These are phyloP conservation scores for Chlorospingus flavigularis DNA, from an alignment of 2,797 vertebrate species.

Conservation along the genomic window DNA sequence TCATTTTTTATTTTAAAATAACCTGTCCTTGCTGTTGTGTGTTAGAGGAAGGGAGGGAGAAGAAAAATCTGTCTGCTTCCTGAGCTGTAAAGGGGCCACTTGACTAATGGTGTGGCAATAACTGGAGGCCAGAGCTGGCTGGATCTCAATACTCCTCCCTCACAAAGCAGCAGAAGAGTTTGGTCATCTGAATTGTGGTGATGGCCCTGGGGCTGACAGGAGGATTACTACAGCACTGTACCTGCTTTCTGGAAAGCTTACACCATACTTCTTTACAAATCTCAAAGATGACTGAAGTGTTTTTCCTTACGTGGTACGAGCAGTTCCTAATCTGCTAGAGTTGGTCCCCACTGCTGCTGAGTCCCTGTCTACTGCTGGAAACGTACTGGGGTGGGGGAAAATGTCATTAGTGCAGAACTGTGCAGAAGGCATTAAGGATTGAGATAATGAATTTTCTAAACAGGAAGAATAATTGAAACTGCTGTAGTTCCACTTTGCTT, in stretches of 20 bases:
- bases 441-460: neutral
- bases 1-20: neutral
- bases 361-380: neutral
- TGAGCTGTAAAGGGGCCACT: neutral
- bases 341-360: neutral
- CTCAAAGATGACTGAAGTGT: neutral
- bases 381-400: neutral
- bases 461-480: neutral
- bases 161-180: neutral
- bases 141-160: neutral
- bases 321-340: neutral
- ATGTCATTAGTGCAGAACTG: neutral
- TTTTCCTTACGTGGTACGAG: neutral
- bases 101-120: neutral
- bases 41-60: neutral
- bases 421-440: neutral
- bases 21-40: neutral
- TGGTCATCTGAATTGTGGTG: neutral
- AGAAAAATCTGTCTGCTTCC: neutral
- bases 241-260: constrained; percentile 5
- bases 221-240: constrained; percentile 4
- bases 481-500: neutral
- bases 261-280: neutral
- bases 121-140: neutral
- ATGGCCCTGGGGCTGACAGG: neutral